Evolutionary conservation across 2,113 vertebrate genomes (phyloP).

Genomic region (Microcebus murinus): DNA sequence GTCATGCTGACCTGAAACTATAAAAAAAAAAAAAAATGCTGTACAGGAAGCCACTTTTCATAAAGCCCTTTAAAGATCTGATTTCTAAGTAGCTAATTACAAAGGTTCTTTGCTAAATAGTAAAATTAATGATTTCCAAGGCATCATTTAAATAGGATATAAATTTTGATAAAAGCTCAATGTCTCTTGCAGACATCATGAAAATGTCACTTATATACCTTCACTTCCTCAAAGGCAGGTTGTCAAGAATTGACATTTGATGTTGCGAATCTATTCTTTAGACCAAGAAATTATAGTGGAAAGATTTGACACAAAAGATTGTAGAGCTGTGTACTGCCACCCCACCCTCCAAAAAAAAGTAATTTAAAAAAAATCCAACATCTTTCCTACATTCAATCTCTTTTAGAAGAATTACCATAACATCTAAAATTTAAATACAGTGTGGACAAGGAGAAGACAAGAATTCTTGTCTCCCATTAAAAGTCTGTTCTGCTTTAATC

Average conservation of each 20-base stretch:
- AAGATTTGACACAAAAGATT: background rate
- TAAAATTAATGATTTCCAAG: background rate
- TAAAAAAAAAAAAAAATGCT: background rate
- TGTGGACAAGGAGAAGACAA: background rate
- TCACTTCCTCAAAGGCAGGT: background rate
- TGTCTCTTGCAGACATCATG: background rate
- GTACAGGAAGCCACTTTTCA: background rate
- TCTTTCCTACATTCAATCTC: background rate
- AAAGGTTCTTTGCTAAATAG: conserved; percentile 13
- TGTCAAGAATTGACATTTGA: conserved; percentile 5
- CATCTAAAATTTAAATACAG: background rate
- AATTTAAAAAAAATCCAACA: background rate
- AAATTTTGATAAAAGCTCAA: background rate
- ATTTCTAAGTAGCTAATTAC: background rate
- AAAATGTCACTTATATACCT: background rate
- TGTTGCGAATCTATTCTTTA: background rate
- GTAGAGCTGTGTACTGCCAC: background rate
- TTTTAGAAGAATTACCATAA: background rate
- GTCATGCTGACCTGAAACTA: background rate
- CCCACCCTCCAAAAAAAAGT: rapidly evolving
- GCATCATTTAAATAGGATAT: background rate
- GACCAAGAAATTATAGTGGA: background rate
- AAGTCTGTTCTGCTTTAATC: background rate
- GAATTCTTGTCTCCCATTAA: background rate
- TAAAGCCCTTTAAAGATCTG: background rate